phyloP scores from a whole-genome alignment of 2,113 vertebrate species.

The Callaeas wilsoni region DNA sequence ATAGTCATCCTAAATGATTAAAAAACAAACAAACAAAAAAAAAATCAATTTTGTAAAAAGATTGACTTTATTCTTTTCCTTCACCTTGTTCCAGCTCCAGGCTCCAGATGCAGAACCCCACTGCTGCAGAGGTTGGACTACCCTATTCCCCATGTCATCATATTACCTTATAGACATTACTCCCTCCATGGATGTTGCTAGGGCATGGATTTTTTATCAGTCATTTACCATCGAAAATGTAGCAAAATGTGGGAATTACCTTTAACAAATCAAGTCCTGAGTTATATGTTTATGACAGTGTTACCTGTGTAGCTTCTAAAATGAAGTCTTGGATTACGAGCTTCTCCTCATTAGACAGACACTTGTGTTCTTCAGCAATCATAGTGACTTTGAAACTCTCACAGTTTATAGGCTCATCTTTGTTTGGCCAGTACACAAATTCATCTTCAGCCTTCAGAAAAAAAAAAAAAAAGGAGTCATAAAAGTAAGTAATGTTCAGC shows the following conservation, averaged over 20 bases:
- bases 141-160: background rate
- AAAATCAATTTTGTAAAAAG: background rate
- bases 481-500: background rate
- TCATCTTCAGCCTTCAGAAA: slow-evolving; percentile 77
- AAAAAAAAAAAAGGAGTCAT: background rate
- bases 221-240: background rate
- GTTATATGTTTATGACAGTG: background rate
- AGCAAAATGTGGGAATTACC: background rate
- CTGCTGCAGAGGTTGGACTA: background rate
- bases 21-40: background rate
- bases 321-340: slow-evolving; percentile 89
- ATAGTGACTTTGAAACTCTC: slow-evolving; percentile 89
- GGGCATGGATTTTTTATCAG: background rate
- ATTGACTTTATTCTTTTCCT: background rate
- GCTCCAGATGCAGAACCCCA: background rate
- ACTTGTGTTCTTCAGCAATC: slow-evolving; percentile 82
- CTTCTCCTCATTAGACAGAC: slow-evolving; percentile 89
- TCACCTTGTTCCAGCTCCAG: background rate
- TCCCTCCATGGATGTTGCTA: background rate
- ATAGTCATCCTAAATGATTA: slow-evolving; percentile 84
- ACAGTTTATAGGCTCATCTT: slow-evolving; percentile 85
- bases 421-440: slow-evolving; percentile 85
- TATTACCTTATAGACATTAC: background rate
- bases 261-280: background rate
- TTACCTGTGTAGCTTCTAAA: slow-evolving; percentile 90